phyloP scores from a whole-genome alignment of 2,797 vertebrate genomes.

The Enteromius mattozi region DNA sequence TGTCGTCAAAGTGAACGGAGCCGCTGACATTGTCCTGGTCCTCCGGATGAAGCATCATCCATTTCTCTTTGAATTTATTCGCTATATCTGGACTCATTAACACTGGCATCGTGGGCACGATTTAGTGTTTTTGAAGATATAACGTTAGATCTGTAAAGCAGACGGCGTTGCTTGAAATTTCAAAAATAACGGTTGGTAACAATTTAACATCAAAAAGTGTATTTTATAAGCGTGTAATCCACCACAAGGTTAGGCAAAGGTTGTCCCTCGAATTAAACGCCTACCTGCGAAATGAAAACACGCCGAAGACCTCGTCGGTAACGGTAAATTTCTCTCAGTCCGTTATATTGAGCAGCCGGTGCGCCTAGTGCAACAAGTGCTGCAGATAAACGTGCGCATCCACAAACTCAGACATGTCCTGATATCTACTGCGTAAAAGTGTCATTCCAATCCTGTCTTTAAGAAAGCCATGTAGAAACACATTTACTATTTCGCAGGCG shows the following conservation, averaged over 20 bases:
- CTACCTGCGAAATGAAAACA: constrained; percentile 7
- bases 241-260: neutral
- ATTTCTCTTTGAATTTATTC: constrained; percentile 78
- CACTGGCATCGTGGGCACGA: constrained; percentile 78
- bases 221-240: neutral
- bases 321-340: constrained; percentile 64
- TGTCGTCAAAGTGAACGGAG: constrained; percentile 80
- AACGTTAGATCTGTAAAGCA: neutral
- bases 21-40: constrained; percentile 71
- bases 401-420: constrained; percentile 27
- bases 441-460: constrained; percentile 57
- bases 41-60: constrained; percentile 74
- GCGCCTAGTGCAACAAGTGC: constrained; percentile 80
- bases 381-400: constrained; percentile 54
- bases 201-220: neutral
- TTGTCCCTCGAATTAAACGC: neutral
- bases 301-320: constrained; percentile 48
- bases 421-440: constrained; percentile 35
- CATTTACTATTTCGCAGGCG: constrained; percentile 14
- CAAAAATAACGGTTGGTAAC: constrained; percentile 12
- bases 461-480: constrained; percentile 34
- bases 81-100: constrained; percentile 79
- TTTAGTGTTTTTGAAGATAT: neutral
- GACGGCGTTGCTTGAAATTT: constrained; percentile 17
- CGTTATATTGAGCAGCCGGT: constrained; percentile 62